Evolutionary conservation across 2,797 vertebrate species (phyloP), one percentile per base, ranked within the genome.

Genomic region (Okamejei kenojei): DNA sequence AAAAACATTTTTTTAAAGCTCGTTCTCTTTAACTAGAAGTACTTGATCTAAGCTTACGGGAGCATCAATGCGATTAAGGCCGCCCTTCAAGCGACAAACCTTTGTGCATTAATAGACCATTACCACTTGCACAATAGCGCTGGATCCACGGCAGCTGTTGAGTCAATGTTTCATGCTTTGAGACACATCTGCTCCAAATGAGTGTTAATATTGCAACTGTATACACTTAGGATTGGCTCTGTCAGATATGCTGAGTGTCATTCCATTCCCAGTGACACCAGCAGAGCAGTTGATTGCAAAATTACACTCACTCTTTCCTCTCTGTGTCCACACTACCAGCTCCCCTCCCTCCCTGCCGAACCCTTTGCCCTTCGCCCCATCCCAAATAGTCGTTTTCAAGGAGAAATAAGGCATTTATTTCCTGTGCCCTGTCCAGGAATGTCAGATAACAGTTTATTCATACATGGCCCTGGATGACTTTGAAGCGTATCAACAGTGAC

Each of bases 121-220:
- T 96, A 97, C 96, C 95, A 96, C 96, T 97, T 95, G 93, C 94
- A 96, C 97, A 95, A 97, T 96, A 96, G 97, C 96, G 95, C 95
- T 96, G 96, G 98, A 99, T 98, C 97, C 79, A 97, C 96, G 98
- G 97, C 98, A 99, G 98, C 98, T 99, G 98, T 98, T 99, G 97
- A 97, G 98, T 99, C 98, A 99, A 98, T 99, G 98, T 99, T 99
- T 99, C 97, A 98, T 99, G 98, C 97, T 98, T 97, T 97, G 96
- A 97, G 98, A 96, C 98, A 98, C 98, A 99, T 98, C 98, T 99
- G 98, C 97, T 97, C 97, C 97, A 97, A 98, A 98, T 97, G 97
- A 98, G 96, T 97, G 98, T 98, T 98, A 98, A 98, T 98, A 98
- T 98, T 98, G 97, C 97, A 98, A 97, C 96, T 97, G 97, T 96